Conservation (phyloP, 2,888 invertebrate species). For the Philereme transversata region DNA sequence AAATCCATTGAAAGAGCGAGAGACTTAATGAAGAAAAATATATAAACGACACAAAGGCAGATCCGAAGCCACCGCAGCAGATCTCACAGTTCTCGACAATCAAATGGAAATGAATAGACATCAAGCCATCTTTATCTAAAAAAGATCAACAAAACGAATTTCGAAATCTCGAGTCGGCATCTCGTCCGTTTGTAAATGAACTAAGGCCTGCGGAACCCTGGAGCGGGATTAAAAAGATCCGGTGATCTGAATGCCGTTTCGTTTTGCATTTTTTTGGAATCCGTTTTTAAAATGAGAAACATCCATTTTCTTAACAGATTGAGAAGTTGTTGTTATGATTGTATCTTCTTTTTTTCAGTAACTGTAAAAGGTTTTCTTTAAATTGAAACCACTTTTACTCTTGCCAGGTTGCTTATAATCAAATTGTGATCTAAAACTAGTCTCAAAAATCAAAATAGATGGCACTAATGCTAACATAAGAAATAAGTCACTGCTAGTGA, state of each 20-base stretch:
- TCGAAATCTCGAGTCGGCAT: constrained; percentile 55
- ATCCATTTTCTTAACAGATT: constrained; percentile 25
- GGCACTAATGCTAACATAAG: too few relatives aligned
- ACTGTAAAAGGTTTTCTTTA: background rate
- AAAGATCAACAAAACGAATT: constrained; percentile 57
- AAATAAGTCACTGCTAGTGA: too few relatives aligned
- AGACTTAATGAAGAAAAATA: constrained; percentile 36
- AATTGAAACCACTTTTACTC: constrained; percentile 1
- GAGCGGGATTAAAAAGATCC: constrained; percentile 59
- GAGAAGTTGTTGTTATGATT: constrained; percentile 24
- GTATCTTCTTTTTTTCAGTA: constrained; percentile 9
- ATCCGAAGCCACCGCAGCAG: constrained; percentile 34
- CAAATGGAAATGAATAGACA: constrained; percentile 47
- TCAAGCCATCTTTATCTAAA: constrained; percentile 48
- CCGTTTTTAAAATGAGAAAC: constrained; percentile 41
- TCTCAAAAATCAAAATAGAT: too few relatives aligned
- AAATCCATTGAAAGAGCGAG: constrained; percentile 32
- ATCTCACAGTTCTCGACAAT: constrained; percentile 32
- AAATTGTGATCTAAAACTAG: too few relatives aligned
- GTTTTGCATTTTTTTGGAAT: constrained; percentile 37
- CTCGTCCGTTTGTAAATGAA: constrained; percentile 63
- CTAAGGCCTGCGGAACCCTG: constrained; percentile 49
- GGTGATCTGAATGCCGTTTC: constrained; percentile 43
- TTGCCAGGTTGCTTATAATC: too few relatives aligned
- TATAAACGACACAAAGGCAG: constrained; percentile 30